phyloP scores from a whole-genome alignment of 1,140 invertebrate genomes.

The Sminthurinus signatus region DNA sequence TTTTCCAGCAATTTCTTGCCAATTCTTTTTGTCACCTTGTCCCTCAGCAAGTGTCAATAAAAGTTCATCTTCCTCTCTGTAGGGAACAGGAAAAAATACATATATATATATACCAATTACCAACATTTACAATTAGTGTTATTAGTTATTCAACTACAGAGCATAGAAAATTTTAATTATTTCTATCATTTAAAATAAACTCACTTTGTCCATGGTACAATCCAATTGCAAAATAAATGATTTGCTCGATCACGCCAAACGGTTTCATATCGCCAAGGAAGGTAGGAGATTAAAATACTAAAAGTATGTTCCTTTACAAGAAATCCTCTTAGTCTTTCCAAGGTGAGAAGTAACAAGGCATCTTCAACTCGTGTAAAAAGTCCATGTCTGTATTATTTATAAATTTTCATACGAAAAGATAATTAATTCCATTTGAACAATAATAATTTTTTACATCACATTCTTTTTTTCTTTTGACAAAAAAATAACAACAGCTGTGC shows the following conservation, averaged over 20 bases:
- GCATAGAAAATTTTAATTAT: slow-evolving; percentile 3
- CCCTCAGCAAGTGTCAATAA: slow-evolving; percentile 21
- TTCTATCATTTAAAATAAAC: too few species aligned
- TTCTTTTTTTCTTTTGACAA: too few species aligned
- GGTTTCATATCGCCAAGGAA: slow-evolving; percentile 40
- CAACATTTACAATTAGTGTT: too few species aligned
- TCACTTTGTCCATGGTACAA: slow-evolving; percentile 41
- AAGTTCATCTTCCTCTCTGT: slow-evolving; percentile 34
- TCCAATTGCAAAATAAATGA: slow-evolving; percentile 34
- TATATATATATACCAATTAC: too few species aligned
- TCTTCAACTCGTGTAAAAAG: slow-evolving; percentile 36
- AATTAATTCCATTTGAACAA: too few species aligned
- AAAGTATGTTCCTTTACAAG: slow-evolving; percentile 31
- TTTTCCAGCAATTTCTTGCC: slow-evolving; percentile 31
- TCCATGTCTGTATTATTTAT: too few species aligned
- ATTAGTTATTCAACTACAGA: too few species aligned
- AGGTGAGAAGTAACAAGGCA: slow-evolving; percentile 27
- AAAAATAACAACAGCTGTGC: too few species aligned
- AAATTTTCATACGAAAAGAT: too few species aligned
- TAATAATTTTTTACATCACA: too few species aligned
- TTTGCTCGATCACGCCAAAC: slow-evolving; percentile 40
- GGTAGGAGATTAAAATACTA: slow-evolving; percentile 30
- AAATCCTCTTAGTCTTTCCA: slow-evolving; percentile 35
- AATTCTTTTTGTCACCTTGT: slow-evolving; percentile 23
- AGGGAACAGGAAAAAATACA: too few species aligned